Percentiles rank a stretch among this genome's conserved stretches.
phyloP scores from a whole-genome alignment of 2,113 vertebrate species.

The Scomber scombrus region DNA sequence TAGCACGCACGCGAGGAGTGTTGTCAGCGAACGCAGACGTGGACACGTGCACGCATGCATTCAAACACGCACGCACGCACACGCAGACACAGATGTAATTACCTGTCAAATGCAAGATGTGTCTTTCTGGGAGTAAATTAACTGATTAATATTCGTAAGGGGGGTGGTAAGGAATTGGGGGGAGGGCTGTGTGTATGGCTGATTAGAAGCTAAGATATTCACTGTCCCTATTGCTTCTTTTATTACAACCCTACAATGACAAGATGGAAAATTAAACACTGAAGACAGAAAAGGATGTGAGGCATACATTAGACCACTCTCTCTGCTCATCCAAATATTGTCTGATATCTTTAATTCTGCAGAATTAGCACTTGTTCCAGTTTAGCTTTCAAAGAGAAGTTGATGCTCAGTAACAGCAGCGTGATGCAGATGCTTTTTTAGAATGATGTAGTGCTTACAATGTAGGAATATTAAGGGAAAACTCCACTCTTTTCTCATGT shows the following conservation, averaged over 20 bases:
- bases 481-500: background rate
- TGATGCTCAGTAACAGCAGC: constrained; percentile 3
- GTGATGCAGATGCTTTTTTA: constrained; percentile 2
- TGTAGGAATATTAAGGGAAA: background rate
- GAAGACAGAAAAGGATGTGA: constrained; percentile 5
- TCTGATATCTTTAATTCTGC: constrained; percentile 17
- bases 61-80: constrained; percentile 4
- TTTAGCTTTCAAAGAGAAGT: background rate
- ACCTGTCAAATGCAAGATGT: constrained; percentile 77
- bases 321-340: background rate
- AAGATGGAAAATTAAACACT: constrained; percentile 47
- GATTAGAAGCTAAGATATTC: constrained; percentile 75
- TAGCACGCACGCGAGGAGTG: background rate
- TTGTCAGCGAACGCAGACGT: background rate
- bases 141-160: constrained; percentile 76
- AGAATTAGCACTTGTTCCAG: constrained; percentile 14
- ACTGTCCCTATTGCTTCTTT: constrained; percentile 48
- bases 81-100: constrained; percentile 62
- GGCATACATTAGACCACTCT: background rate
- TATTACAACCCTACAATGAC: constrained; percentile 56
- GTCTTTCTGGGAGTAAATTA: constrained; percentile 77
- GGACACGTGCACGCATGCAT: background rate
- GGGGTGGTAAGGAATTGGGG: background rate
- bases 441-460: no score
- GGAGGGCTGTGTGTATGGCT: background rate